phyloP scores from a whole-genome alignment of 2,888 invertebrate genomes.

The Dascillus cervinus region DNA sequence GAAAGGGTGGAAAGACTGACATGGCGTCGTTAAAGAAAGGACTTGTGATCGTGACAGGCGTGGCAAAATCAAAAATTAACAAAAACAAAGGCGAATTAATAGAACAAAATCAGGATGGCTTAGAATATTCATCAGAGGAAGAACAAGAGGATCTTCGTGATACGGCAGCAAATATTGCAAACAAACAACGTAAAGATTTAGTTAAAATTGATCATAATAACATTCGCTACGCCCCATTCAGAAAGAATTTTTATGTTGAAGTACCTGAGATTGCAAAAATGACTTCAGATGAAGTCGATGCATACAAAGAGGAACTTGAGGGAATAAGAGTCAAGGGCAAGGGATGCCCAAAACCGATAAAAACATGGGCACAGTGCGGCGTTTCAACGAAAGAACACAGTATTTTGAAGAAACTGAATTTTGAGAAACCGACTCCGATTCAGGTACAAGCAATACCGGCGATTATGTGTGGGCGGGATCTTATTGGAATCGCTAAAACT shows the following conservation, averaged over 20 bases:
- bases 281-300: slow-evolving; percentile 80
- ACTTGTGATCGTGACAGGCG: slow-evolving; percentile 77
- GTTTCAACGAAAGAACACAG: slow-evolving; percentile 94
- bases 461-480: slow-evolving; percentile 92
- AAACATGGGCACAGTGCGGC: slow-evolving; percentile 97
- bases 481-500: slow-evolving; percentile 99
- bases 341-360: slow-evolving; percentile 92
- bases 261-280: slow-evolving; percentile 90
- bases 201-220: slow-evolving; percentile 86
- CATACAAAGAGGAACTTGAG: slow-evolving; percentile 82
- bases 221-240: slow-evolving; percentile 81
- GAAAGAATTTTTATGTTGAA: slow-evolving; percentile 96
- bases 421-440: slow-evolving; percentile 97
- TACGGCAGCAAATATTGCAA: slow-evolving; percentile 79
- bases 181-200: slow-evolving; percentile 86
- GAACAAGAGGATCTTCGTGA: slow-evolving; percentile 92
- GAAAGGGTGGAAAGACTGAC: slow-evolving; percentile 43
- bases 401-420: slow-evolving; percentile 78
- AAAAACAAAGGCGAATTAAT: slow-evolving; percentile 95
- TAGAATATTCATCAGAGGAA: slow-evolving; percentile 97
- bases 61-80: slow-evolving; percentile 70
- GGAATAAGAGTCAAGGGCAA: slow-evolving; percentile 95
- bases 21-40: slow-evolving; percentile 41
- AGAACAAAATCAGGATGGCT: slow-evolving; percentile 95
- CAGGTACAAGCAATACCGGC: slow-evolving; percentile 97